phyloP scores from a whole-genome alignment of 1,140 invertebrate genomes.

The Heliconius hermathena region DNA sequence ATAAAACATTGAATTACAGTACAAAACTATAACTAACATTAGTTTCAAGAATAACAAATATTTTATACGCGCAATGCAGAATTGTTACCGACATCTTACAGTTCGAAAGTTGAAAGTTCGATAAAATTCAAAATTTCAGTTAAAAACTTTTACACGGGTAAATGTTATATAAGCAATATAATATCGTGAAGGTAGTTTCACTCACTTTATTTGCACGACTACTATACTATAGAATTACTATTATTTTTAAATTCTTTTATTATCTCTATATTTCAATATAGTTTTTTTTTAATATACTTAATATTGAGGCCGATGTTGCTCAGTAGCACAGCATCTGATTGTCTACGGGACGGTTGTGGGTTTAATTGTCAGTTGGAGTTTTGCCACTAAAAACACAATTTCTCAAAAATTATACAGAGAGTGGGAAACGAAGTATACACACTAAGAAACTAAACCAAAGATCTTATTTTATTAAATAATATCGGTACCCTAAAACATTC shows the following conservation, averaged over 20 bases:
- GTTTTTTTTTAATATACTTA: too few species aligned
- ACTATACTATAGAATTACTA: neutral
- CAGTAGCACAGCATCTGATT: too few species aligned
- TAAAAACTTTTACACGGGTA: neutral
- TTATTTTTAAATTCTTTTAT: too few species aligned
- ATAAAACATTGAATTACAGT: neutral
- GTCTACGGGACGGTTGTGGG: too few species aligned
- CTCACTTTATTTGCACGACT: neutral
- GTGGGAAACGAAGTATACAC: too few species aligned
- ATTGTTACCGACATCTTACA: conserved; percentile 5
- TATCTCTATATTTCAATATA: too few species aligned
- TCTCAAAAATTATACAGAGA: too few species aligned
- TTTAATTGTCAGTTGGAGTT: too few species aligned
- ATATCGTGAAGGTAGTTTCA: neutral
- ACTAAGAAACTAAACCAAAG: too few species aligned
- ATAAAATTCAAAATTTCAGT: conserved; percentile 11
- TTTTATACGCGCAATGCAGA: neutral
- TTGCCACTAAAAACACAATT: too few species aligned
- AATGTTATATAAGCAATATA: neutral
- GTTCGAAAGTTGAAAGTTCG: conserved; percentile 7
- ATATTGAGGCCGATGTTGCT: too few species aligned
- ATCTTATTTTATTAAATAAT: neutral
- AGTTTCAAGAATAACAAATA: conserved; percentile 1
- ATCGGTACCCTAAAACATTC: neutral
- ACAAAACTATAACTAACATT: neutral